Evolutionary conservation across 37 sponge, comb jelly and placozoan species (phyloP).

Genomic region (Amphimedon queenslandica): DNA sequence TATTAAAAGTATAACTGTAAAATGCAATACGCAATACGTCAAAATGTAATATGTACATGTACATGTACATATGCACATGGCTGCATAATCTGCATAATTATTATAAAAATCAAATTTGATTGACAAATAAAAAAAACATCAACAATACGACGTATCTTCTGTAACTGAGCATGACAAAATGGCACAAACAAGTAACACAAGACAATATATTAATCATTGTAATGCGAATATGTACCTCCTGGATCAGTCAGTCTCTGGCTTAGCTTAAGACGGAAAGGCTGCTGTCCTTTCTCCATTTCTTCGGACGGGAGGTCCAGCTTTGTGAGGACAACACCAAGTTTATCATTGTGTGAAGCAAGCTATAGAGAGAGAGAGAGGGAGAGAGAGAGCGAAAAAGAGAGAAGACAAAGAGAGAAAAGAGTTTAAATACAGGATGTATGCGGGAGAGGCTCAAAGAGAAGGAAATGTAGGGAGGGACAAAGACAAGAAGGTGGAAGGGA

Average conservation of each 20-base stretch:
- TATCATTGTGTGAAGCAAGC: constrained; percentile 20
- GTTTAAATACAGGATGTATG: too few relatives aligned
- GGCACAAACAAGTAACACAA: neutral
- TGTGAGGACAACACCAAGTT: constrained; percentile 20
- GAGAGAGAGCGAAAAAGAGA: neutral
- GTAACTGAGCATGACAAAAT: too few relatives aligned
- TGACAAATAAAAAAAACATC: too few relatives aligned
- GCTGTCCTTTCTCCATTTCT: constrained; percentile 15
- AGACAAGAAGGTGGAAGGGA: too few relatives aligned
- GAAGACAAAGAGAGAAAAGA: too few relatives aligned
- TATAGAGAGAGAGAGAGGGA: neutral
- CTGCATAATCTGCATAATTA: too few relatives aligned
- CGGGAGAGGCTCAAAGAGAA: too few relatives aligned
- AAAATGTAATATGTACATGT: neutral
- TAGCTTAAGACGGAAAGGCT: neutral
- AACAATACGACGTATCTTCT: too few relatives aligned
- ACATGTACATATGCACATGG: too few relatives aligned
- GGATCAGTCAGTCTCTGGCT: constrained; percentile 3
- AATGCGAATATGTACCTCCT: constrained; percentile 5
- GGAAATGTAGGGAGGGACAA: too few relatives aligned
- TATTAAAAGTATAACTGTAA: neutral
- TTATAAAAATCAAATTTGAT: too few relatives aligned
- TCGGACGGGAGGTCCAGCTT: constrained; percentile 41
- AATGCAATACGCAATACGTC: neutral
- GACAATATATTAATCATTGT: too few relatives aligned